Evolutionary conservation across 2,113 vertebrate species (phyloP).

Genomic region (Drymodes brunneopygia): DNA sequence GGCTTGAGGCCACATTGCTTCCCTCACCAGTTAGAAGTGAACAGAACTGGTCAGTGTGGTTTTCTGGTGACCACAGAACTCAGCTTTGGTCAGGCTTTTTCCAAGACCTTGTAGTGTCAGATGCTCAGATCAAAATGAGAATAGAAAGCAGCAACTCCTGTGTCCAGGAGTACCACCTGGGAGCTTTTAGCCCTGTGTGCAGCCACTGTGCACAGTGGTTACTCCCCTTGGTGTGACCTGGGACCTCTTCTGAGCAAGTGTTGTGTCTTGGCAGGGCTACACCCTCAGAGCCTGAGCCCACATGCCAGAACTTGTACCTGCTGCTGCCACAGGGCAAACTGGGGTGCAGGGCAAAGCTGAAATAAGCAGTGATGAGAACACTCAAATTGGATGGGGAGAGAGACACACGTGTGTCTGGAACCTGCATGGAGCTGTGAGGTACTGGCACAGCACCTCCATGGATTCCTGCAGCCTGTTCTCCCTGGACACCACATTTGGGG

Average conservation of each 20-base stretch:
- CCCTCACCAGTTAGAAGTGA: background rate
- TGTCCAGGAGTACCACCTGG: background rate
- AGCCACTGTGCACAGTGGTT: background rate
- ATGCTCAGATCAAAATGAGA: background rate
- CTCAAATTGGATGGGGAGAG: background rate
- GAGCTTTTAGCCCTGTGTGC: background rate
- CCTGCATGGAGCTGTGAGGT: background rate
- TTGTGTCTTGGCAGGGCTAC: background rate
- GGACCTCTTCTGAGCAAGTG: background rate
- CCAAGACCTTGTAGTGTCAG: background rate
- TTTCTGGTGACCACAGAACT: background rate
- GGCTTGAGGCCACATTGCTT: background rate
- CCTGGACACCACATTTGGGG: fast-evolving
- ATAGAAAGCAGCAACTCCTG: background rate
- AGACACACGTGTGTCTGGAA: background rate
- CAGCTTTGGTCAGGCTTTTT: background rate
- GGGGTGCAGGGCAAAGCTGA: background rate
- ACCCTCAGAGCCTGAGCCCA: background rate
- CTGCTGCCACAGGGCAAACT: background rate
- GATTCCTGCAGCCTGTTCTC: background rate
- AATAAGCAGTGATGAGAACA: background rate
- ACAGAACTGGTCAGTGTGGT: background rate
- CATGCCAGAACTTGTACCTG: fast-evolving
- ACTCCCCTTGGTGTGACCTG: background rate
- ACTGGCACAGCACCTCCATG: background rate